Evolutionary conservation across 2,888 invertebrate genomes (phyloP).

Genomic region (Nematopogon swammerdamellus): DNA sequence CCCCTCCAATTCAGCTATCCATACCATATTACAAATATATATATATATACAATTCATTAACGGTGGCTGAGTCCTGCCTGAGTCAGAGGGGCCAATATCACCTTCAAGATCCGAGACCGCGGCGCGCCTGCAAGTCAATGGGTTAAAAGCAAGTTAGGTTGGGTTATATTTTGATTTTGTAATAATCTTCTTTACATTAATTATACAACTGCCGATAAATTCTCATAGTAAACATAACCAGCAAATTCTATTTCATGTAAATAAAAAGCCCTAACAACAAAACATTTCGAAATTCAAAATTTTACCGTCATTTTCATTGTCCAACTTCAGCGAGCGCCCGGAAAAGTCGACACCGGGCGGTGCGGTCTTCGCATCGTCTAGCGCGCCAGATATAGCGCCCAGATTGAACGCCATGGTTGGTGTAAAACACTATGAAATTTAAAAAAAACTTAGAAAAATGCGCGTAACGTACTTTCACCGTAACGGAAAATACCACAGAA

Average conservation of each 20-base stretch:
- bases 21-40: too few species aligned
- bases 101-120: too few species aligned
- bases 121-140: too few species aligned
- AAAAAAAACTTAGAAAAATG: neutral
- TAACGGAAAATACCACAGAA: neutral
- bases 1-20: too few species aligned
- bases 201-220: too few species aligned
- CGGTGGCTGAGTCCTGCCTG: too few species aligned
- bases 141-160: too few species aligned
- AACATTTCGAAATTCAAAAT: neutral
- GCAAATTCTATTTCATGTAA: constrained; percentile 3
- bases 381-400: constrained; percentile 47
- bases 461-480: neutral
- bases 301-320: constrained; percentile 77
- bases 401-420: constrained; percentile 50
- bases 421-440: neutral
- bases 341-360: constrained; percentile 74
- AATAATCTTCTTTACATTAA: too few species aligned
- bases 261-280: constrained; percentile 1
- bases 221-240: neutral
- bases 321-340: constrained; percentile 73
- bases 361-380: constrained; percentile 38
- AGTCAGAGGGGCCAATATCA: too few species aligned
- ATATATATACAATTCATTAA: too few species aligned
- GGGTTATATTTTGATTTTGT: too few species aligned